A percentile compares a stretch with the other conserved stretches of the same genome.
These are phyloP conservation scores for Epizoanthus ramosus DNA, from an alignment of 92 coral and sea anemone species.

Conservation along the genomic window DNA sequence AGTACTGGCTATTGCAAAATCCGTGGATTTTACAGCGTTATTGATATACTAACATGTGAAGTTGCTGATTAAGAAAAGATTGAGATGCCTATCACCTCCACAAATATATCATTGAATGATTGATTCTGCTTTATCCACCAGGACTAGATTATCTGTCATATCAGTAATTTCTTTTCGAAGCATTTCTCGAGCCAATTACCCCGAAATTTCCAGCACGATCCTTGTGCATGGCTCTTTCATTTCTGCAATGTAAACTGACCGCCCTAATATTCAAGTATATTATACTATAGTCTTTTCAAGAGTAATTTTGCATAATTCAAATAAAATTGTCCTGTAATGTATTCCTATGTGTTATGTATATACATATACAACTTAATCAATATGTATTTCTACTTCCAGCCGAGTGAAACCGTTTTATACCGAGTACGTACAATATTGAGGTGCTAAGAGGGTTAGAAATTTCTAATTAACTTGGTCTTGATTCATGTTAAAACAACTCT, in stretches of 20 bases:
- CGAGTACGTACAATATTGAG: neutral
- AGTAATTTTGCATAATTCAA: conserved; percentile 8
- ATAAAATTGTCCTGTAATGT: neutral
- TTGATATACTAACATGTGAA: neutral
- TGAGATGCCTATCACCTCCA: neutral
- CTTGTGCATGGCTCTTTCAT: neutral
- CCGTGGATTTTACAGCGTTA: neutral
- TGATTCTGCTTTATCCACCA: neutral
- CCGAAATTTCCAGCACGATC: neutral
- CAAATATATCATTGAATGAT: neutral
- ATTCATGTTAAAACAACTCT: neutral
- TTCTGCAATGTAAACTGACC: neutral
- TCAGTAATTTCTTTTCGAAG: too few species aligned
- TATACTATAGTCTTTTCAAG: neutral
- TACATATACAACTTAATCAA: conserved; percentile 17
- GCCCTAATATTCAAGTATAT: neutral
- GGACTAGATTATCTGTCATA: neutral
- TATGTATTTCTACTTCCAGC: neutral
- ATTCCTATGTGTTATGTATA: neutral
- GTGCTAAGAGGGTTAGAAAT: neutral
- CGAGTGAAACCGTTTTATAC: conserved; percentile 18
- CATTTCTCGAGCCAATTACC: neutral
- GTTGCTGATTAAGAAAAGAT: neutral
- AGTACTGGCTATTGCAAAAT: neutral
- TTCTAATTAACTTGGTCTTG: conserved; percentile 8